Base-by-base conservation (phyloP, 2,797 vertebrate genomes). In the Ispidina picta region DNA sequence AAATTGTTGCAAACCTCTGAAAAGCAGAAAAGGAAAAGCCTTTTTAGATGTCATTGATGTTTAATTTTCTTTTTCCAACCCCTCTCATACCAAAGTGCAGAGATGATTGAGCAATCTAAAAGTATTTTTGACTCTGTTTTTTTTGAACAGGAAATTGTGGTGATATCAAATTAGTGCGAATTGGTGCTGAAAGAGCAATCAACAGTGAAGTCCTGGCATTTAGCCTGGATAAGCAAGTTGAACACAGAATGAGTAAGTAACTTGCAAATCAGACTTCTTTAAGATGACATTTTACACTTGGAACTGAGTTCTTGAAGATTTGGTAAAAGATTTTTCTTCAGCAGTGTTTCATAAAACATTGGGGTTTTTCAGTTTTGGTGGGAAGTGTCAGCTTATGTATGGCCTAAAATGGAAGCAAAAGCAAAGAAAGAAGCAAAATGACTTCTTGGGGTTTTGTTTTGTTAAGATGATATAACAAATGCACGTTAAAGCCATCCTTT, bases 81-180 rank as follows among this genome's bases (percentile, higher is more conserved):
- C 17, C 5, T 54, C 7, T 71, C 5, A 4, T 43, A 71, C 9
- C 7, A 16, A 73, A 49, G 23, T n/a, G 21, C 6, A 64, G 44
- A 70, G 78, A 12, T 21, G 19, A 19, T 16, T 70, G 33, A 86
- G 19, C 20, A 44, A 55, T 49, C 43, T 59, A 16, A 55, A 54
- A 59, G 5, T 33, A 5, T 70, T 92, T 92, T 82, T 92, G 26
- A 58, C 31, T 76, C 43, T 91, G 23, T 15, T 89, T 93, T 28
- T 28, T 92, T 17, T 92, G 46, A 88, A 92, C 95, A 99, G 98
- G 98, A 60, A 99, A 98, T 71, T 99, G 98, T 86, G 98, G 98
- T 17, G 98, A 99, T 93, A 97, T 98, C 92, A 98, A 98, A 65
- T 92, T 99, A 93, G 98, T 99, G 71, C 95, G 98, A 58, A 94